These are phyloP conservation scores for Alentia gelatinosa DNA, from an alignment of 2,888 invertebrate genomes.

Conservation along the genomic window DNA sequence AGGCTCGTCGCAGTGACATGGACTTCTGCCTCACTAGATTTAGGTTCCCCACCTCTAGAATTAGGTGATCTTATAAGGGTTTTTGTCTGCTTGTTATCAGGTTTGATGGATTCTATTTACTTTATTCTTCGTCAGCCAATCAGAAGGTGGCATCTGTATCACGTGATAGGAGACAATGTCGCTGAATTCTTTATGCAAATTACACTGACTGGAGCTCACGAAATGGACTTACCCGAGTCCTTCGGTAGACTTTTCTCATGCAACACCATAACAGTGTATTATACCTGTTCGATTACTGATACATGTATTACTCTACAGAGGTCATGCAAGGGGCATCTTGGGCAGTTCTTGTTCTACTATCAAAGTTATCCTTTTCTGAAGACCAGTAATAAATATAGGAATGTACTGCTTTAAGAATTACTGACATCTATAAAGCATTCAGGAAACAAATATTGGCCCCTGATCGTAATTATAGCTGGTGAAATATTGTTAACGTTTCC, in stretches of 20 bases:
- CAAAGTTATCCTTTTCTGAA: not conserved
- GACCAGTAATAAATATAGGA: not conserved
- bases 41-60: not conserved
- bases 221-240: not conserved
- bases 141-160: not conserved
- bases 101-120: constrained; percentile 16
- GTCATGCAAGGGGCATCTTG: not conserved
- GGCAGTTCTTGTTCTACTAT: not conserved
- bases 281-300: not conserved
- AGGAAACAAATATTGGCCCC: too few species aligned
- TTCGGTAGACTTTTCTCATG: not conserved
- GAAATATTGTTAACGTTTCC: not conserved
- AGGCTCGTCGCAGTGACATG: not conserved
- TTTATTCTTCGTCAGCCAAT: not conserved
- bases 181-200: constrained; percentile 20
- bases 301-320: not conserved
- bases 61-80: not conserved
- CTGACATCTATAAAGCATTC: too few species aligned
- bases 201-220: not conserved
- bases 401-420: not conserved
- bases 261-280: not conserved
- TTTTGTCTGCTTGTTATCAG: not conserved
- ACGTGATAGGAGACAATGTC: constrained; percentile 24
- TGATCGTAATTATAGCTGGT: too few species aligned
- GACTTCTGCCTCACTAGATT: not conserved